Percentiles rank a stretch among this genome's conserved stretches.
Conservation (phyloP, 2,888 invertebrate genomes). For the Lasioglossum pauxillum region DNA sequence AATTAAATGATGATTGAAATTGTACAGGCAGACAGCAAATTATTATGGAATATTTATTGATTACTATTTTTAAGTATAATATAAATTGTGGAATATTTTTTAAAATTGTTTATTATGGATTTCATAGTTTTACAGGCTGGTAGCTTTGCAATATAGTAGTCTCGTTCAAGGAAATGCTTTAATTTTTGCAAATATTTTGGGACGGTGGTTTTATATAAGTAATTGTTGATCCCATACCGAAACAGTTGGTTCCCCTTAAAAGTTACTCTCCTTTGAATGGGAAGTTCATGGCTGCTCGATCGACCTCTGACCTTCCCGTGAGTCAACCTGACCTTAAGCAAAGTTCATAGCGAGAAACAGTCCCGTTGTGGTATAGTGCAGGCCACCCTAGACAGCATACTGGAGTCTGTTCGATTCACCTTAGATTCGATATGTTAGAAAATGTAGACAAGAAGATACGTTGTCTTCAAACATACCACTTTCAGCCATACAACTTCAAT, state of each 20-base stretch:
- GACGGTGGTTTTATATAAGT: not conserved
- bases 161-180: too few relatives aligned
- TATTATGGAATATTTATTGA: too few relatives aligned
- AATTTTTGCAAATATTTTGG: too few relatives aligned
- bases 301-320: constrained; percentile 14
- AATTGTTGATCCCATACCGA: not conserved
- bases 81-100: too few relatives aligned
- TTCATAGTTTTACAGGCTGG: too few relatives aligned
- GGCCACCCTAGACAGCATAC: not conserved
- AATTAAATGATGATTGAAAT: too few relatives aligned
- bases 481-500: too few relatives aligned
- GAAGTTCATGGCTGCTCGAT: constrained; percentile 3
- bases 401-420: not conserved
- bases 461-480: not conserved
- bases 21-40: too few relatives aligned
- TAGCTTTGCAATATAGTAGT: too few relatives aligned
- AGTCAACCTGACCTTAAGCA: constrained; percentile 17
- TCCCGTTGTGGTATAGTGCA: not conserved
- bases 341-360: constrained; percentile 5
- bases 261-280: not conserved
- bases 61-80: too few relatives aligned
- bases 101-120: too few relatives aligned
- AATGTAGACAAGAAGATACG: not conserved
- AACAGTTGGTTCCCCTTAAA: not conserved
- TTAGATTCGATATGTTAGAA: not conserved